Evolutionary conservation across 2,888 invertebrate species (phyloP), one percentile per base, ranked within the genome.

Genomic region (Tuta absoluta): DNA sequence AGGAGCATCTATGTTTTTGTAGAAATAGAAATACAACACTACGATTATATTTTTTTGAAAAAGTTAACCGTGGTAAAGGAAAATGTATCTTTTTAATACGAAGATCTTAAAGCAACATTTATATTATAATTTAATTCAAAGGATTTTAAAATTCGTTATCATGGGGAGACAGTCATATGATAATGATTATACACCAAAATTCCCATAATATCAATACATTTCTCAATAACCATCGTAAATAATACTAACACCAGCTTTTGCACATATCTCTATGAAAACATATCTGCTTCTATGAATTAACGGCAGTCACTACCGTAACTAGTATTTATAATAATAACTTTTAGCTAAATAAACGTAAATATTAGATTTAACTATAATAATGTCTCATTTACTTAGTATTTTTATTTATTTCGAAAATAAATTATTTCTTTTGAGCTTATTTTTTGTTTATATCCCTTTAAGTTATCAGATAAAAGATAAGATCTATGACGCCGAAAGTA

Each of bases 281-380:
- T 88, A 88, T 89, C 87, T 89, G 89, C 89, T 89, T 87, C 88
- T 89, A 87, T 87, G 88, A 75, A 82, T 81, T 75, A 72, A 74
- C 64, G 72, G 48, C 72, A 71, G 75, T 74, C 73, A 74, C 72
- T 74, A 69, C 56, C 62, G 28, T 66, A 49, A 74, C 66, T 71
- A 75, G 74, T 73, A 74, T 75, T 75, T 74, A 72, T 53, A 70
- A 53, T 51, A 11, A 68, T 56, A 56, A 56, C 56, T 17, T 53
- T 14, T 74, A 73, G 72, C 69, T 74, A 75, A 21, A 71, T 66
- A 67, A 71, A 70, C 65, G n/a, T 66, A 67, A 71, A 70, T 63
- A 24, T 71, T 75, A 81, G 73, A 68, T 19, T 64, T 74, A 68
- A 69, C 71, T 65, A 74, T 73, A 12, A 53, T 53, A 12, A 28